phyloP scores from a whole-genome alignment of 2,113 vertebrate species.

The Sebastes fasciatus region DNA sequence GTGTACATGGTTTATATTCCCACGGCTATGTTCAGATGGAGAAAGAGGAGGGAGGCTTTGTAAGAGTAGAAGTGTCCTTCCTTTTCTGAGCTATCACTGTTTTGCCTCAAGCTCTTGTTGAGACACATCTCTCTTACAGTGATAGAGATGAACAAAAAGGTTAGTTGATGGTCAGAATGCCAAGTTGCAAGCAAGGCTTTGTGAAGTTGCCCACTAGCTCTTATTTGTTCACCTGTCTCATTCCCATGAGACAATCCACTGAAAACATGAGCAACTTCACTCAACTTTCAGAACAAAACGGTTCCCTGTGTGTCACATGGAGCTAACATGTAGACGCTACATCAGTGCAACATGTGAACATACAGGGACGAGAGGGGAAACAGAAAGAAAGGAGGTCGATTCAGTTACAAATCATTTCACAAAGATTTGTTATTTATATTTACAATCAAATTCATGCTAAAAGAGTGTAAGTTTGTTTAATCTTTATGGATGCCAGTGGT shows the following conservation, averaged over 20 bases:
- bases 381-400: constrained; percentile 40
- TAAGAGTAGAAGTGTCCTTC: constrained; percentile 74
- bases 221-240: not conserved
- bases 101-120: constrained; percentile 41
- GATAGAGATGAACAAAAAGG: constrained; percentile 37
- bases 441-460: not conserved
- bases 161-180: constrained; percentile 51
- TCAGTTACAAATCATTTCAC: constrained; percentile 61
- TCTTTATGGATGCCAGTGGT: not conserved
- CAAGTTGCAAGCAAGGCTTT: constrained; percentile 43
- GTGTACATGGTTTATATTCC: constrained; percentile 55
- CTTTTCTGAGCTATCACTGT: constrained; percentile 39
- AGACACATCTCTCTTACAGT: constrained; percentile 76
- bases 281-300: constrained; percentile 38
- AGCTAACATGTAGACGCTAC: constrained; percentile 30
- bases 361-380: constrained; percentile 64
- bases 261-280: constrained; percentile 67
- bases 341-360: constrained; percentile 57
- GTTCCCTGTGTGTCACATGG: constrained; percentile 70
- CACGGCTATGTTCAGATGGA: constrained; percentile 73
- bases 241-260: constrained; percentile 15
- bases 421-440: not conserved
- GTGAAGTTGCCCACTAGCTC: constrained; percentile 70
- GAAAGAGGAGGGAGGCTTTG: constrained; percentile 68
- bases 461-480: not conserved